A percentile compares a stretch with the other conserved stretches of the same genome.
phyloP scores from a whole-genome alignment of 2,888 invertebrate species.

The Nephrotoma appendiculata region DNA sequence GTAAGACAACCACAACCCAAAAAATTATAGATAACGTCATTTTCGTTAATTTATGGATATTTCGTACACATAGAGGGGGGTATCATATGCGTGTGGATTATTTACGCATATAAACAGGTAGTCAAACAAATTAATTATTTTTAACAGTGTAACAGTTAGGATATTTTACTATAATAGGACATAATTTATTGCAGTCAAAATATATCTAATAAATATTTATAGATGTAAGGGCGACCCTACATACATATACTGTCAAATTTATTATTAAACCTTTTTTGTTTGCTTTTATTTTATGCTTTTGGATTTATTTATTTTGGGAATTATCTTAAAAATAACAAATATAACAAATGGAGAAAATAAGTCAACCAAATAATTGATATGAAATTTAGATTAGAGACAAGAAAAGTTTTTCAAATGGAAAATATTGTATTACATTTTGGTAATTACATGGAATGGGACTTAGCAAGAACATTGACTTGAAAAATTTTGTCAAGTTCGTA shows the following conservation, averaged over 20 bases:
- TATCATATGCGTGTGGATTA: background rate
- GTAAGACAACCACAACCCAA: background rate
- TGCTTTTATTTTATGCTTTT: background rate
- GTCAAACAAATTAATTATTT: background rate
- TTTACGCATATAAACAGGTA: background rate
- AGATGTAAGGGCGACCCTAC: background rate
- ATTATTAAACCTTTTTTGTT: background rate
- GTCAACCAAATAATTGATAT: background rate
- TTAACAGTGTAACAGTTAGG: background rate
- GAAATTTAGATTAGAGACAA: background rate
- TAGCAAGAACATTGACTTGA: background rate
- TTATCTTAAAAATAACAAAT: background rate
- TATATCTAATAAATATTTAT: background rate
- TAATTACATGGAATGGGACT: background rate
- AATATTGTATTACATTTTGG: background rate
- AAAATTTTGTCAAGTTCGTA: background rate
- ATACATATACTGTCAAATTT: background rate
- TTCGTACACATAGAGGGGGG: background rate
- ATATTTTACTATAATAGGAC: background rate
- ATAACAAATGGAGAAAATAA: background rate
- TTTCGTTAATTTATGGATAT: background rate
- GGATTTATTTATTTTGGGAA: background rate
- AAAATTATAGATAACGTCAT: background rate
- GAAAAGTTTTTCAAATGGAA: background rate
- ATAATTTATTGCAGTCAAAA: background rate